These are phyloP conservation scores for Leptinotarsa defecta DNA, from an alignment of 1,140 invertebrate genomes.

Conservation along the genomic window DNA sequence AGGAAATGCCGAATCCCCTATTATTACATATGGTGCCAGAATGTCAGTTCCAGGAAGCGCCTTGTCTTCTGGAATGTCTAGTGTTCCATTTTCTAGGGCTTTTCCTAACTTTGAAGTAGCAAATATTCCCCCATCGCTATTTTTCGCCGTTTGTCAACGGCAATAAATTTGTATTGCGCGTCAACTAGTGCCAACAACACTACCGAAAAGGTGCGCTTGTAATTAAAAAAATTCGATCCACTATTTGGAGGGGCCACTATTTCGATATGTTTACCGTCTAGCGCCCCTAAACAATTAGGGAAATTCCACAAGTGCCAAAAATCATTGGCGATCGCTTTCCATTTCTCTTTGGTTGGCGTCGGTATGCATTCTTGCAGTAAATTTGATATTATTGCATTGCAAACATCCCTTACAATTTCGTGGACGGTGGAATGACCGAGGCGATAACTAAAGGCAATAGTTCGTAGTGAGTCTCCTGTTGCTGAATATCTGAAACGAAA, in stretches of 20 bases:
- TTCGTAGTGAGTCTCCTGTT: slow-evolving; percentile 31
- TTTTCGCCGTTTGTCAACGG: slow-evolving; percentile 56
- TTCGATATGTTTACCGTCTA: slow-evolving; percentile 19
- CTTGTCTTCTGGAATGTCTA: slow-evolving; percentile 28
- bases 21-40: slow-evolving; percentile 17
- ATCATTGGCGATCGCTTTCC: slow-evolving; percentile 12
- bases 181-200: slow-evolving; percentile 58
- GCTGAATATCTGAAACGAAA: slow-evolving; percentile 20
- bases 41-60: slow-evolving; percentile 26
- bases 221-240: slow-evolving; percentile 56
- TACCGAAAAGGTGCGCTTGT: slow-evolving; percentile 55
- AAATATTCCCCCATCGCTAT: slow-evolving; percentile 53
- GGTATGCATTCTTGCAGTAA: slow-evolving; percentile 21
- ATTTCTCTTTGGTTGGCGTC: slow-evolving; percentile 26
- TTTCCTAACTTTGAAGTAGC: slow-evolving; percentile 13
- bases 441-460: slow-evolving; percentile 28
- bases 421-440: slow-evolving; percentile 26
- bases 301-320: slow-evolving; percentile 20
- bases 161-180: slow-evolving; percentile 57
- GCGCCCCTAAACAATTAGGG: slow-evolving; percentile 20
- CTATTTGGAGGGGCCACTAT: slow-evolving; percentile 43
- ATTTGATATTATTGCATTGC: slow-evolving; percentile 32
- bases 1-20: slow-evolving; percentile 23
- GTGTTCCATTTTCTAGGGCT: slow-evolving; percentile 10
- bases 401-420: slow-evolving; percentile 22